These are phyloP conservation scores for Lochmaea crataegi DNA, from an alignment of 2,888 invertebrate species.

Conservation along the genomic window DNA sequence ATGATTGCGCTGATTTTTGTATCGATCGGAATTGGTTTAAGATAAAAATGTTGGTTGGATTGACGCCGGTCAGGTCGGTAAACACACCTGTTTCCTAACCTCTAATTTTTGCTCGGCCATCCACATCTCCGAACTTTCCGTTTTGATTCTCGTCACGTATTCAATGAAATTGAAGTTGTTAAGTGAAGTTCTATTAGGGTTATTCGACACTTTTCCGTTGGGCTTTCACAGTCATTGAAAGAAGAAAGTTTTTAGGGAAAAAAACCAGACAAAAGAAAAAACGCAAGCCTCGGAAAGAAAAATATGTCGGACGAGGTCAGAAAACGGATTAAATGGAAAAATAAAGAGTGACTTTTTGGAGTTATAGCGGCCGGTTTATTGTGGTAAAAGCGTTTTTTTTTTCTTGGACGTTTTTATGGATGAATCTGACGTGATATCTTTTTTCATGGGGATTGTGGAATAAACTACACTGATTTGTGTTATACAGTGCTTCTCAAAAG, in stretches of 20 bases:
- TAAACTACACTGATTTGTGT: neutral
- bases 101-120: constrained; percentile 13
- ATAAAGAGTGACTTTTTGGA: constrained; percentile 23
- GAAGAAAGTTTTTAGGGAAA: constrained; percentile 24
- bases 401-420: constrained; percentile 17
- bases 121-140: constrained; percentile 1
- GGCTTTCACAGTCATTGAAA: constrained; percentile 17
- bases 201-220: constrained; percentile 58
- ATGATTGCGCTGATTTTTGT: neutral
- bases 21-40: neutral
- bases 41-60: neutral
- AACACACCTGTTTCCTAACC: constrained; percentile 7
- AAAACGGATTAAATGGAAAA: constrained; percentile 32
- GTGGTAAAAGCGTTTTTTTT: constrained; percentile 18
- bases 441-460: constrained; percentile 18
- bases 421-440: constrained; percentile 34
- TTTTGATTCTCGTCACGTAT: constrained; percentile 54
- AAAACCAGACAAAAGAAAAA: constrained; percentile 7
- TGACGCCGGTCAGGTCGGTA: neutral
- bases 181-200: constrained; percentile 63
- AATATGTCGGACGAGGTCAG: constrained; percentile 9
- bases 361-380: constrained; percentile 32
- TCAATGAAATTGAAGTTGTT: constrained; percentile 63
- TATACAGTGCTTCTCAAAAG: too few species aligned
- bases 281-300: neutral